Evolutionary conservation across 2,797 vertebrate species (phyloP).

Genomic region (Oreortyx pictus): DNA sequence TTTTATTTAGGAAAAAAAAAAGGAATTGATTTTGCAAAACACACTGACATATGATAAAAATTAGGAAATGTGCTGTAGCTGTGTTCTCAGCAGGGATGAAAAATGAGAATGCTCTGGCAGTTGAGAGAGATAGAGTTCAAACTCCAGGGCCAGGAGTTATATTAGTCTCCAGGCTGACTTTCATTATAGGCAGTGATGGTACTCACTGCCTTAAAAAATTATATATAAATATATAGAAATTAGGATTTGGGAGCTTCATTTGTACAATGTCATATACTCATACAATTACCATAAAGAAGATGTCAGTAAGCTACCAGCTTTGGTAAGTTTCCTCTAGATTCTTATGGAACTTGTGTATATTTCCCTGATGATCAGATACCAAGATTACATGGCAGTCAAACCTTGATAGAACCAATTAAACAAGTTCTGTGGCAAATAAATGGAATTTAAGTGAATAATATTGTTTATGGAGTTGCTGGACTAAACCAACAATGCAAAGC

Average conservation of each 20-base stretch:
- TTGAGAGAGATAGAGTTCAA: slow-evolving; percentile 26
- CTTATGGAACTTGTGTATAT: not conserved
- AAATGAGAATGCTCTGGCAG: slow-evolving; percentile 52
- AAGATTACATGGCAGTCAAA: not conserved
- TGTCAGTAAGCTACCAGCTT: not conserved
- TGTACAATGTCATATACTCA: not conserved
- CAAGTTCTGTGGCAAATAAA: not conserved
- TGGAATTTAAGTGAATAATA: not conserved
- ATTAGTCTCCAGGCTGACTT: slow-evolving; percentile 10
- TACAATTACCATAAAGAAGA: not conserved
- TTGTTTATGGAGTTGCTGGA: not conserved
- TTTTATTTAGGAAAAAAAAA: not conserved
- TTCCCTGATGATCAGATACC: not conserved
- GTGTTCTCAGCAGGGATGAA: slow-evolving; percentile 46
- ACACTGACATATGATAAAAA: slow-evolving; percentile 17
- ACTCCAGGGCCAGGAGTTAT: not conserved
- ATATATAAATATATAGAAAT: not conserved
- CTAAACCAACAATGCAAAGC: not conserved
- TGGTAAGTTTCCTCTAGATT: not conserved
- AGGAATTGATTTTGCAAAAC: not conserved
- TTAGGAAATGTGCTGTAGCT: slow-evolving; percentile 40
- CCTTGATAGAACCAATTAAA: not conserved
- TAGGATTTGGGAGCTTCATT: not conserved
- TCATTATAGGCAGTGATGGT: not conserved
- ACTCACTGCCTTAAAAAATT: not conserved